Base-by-base conservation (phyloP, 2,113 vertebrate species). In the Lophochroa leadbeateri region DNA sequence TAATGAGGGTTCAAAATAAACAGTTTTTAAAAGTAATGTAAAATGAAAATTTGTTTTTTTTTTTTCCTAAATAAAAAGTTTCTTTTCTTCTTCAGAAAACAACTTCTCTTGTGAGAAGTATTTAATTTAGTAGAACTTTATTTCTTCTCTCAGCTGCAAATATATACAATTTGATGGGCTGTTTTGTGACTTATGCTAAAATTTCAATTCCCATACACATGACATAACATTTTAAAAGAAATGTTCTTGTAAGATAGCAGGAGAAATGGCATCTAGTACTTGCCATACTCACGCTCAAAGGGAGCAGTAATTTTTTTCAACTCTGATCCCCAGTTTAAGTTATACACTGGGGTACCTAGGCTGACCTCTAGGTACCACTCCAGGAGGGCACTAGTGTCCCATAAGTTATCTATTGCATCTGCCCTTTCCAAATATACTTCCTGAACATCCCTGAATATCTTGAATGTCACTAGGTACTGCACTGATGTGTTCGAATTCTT, bases 291-390 rank as follows among this genome's bases (percentile, higher is more conserved):
- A 49, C 31, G 18, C 9, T 50, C 27, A 55, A n/a, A 69, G 9
- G 7, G 6, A 55, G 7, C 21, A 29, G 14, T 17, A 9, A 16
- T 13, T 29, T 46, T 64, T 64, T 58, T 41, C 37, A 52, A 9
- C 37, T 35, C 2, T 1, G 2, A 37, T 10, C 44, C 52, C 65
- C 2, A 2, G 18, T 49, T 57, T 41, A 39, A 2, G 1, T 24
- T 23, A 2, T 17, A 37, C n/a, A 60, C 60, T n/a, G 44, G 55
- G 58, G 17, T 16, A 70, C 13, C 18, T 5, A 3, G 1, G 11
- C 13, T 74, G 65, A 64, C 3, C 3, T 58, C 20, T 71, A 82
- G 27, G 31, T 69, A 65, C 43, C 72, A 13, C 17, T 78, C 35
- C 52, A 31, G 15, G 47, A 63, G n/a, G 13, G 7, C n/a, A 49